Conservation (phyloP, 2,113 vertebrate species). For the Hippopotamus amphibius region DNA sequence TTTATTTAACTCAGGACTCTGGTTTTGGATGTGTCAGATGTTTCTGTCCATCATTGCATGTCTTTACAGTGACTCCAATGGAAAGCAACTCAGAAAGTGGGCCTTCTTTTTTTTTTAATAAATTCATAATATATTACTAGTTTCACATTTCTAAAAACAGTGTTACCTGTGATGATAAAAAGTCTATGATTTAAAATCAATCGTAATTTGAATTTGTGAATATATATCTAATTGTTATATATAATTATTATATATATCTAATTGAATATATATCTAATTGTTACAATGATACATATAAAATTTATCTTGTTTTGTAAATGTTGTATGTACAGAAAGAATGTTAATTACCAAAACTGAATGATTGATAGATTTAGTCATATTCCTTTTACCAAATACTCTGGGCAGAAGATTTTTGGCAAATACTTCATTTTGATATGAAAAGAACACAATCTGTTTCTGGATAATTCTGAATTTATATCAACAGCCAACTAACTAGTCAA, state of each 20-base stretch:
- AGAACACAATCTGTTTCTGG: background rate
- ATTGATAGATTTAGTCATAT: background rate
- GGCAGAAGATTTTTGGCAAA: background rate
- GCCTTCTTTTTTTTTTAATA: background rate
- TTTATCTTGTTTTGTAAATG: background rate
- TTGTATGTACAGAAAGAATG: background rate
- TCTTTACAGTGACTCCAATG: background rate
- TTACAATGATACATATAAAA: background rate
- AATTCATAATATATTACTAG: background rate
- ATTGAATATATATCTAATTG: background rate
- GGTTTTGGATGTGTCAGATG: background rate
- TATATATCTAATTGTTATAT: too few species aligned
- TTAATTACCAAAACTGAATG: background rate
- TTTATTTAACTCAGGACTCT: background rate
- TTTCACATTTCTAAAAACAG: background rate
- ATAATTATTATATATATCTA: too few species aligned
- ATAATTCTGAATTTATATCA: background rate
- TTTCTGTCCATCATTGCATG: background rate
- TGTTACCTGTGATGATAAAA: background rate
- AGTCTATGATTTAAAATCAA: background rate
- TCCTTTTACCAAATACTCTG: background rate
- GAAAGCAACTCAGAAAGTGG: background rate
- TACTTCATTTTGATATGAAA: background rate
- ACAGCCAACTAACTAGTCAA: background rate
- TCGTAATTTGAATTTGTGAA: too few species aligned